Conservation (phyloP, 2,797 vertebrate genomes). For the Glyptemys insculpta region DNA sequence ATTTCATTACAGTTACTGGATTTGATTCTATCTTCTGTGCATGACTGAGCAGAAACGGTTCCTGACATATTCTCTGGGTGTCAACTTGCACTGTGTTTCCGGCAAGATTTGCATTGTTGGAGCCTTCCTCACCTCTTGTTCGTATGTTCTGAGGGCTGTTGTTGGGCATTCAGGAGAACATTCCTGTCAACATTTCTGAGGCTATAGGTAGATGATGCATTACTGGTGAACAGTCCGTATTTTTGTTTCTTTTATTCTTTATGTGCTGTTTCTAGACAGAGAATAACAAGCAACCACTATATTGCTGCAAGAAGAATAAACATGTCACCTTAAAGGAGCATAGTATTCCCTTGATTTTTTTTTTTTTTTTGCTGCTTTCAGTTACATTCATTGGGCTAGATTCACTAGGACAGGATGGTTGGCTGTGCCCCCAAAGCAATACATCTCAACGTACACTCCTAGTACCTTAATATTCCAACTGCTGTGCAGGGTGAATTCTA, state of each 20-base stretch:
- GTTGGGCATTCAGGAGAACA: background rate
- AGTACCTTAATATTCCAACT: background rate
- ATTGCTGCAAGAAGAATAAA: background rate
- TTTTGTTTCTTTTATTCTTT: background rate
- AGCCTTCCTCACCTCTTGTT: background rate
- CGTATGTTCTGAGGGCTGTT: background rate
- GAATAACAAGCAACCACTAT: background rate
- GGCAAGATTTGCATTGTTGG: background rate
- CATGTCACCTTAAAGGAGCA: background rate
- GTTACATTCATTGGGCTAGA: background rate
- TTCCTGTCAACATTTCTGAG: fast-evolving
- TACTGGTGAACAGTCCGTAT: fast-evolving
- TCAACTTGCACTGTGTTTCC: background rate
- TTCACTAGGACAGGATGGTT: background rate
- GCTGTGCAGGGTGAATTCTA: background rate
- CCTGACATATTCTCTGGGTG: background rate
- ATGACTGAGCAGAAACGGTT: background rate
- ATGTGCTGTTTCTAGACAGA: background rate
- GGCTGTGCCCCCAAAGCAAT: background rate
- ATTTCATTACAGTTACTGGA: background rate
- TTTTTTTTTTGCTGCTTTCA: background rate
- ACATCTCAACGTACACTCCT: background rate
- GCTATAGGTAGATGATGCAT: background rate
- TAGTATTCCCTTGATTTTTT: background rate
- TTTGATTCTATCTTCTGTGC: fast-evolving